Conservation (phyloP, 2,888 invertebrate species). For the Glomeris marginata region DNA sequence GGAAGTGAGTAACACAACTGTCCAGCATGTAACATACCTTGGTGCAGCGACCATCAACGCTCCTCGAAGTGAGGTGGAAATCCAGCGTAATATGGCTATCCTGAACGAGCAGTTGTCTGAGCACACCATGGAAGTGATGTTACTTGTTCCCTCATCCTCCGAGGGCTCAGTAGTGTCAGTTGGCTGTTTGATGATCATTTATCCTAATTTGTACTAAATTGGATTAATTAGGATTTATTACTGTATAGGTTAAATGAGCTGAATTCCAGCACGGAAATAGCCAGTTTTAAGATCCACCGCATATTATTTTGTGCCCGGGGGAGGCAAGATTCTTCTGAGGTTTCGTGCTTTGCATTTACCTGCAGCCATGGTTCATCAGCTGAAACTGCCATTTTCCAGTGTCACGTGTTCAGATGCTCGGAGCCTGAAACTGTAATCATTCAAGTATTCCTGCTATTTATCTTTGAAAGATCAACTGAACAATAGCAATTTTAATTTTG, state of each 20-base stretch:
- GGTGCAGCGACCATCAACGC: conserved; percentile 82
- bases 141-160: conserved; percentile 82
- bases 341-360: conserved; percentile 95
- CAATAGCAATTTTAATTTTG: conserved; percentile 14
- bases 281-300: conserved; percentile 76
- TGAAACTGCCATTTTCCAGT: conserved; percentile 82
- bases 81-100: conserved; percentile 82
- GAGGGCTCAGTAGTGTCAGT: conserved; percentile 86
- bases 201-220: too few species aligned
- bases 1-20: conserved; percentile 55
- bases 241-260: background rate
- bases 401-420: conserved; percentile 93
- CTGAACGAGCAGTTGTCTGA: conserved; percentile 61
- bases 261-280: conserved; percentile 54
- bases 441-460: too few species aligned
- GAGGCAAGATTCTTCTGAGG: conserved; percentile 59
- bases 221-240: too few species aligned
- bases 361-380: conserved; percentile 85
- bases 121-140: conserved; percentile 72
- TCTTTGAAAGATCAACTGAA: too few species aligned
- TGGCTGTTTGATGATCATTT: conserved; percentile 19
- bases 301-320: conserved; percentile 93
- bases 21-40: conserved; percentile 82
- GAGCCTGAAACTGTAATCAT: conserved; percentile 74
- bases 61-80: conserved; percentile 81